phyloP scores from a whole-genome alignment of 2,888 invertebrate genomes.

The Steinernema carpocapsae region DNA sequence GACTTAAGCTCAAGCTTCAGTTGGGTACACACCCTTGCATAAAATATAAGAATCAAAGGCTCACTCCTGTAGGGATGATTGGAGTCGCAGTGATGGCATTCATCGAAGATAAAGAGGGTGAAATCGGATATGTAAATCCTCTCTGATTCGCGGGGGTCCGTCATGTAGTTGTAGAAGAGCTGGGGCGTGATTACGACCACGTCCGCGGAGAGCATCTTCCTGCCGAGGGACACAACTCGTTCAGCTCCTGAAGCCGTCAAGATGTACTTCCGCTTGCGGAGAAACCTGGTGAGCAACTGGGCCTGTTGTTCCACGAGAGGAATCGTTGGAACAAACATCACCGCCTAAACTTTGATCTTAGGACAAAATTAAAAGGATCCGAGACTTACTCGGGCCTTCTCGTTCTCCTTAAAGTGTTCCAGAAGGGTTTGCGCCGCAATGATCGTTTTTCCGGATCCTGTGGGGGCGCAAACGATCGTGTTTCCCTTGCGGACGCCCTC shows the following conservation, averaged over 20 bases:
- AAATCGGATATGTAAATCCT: constrained; percentile 54
- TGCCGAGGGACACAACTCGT: neutral
- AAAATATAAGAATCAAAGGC: no score
- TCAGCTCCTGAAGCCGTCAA: constrained; percentile 59
- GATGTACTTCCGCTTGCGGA: constrained; percentile 45
- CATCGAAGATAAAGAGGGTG: constrained; percentile 55
- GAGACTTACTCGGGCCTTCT: neutral
- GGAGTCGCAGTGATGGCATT: constrained; percentile 47
- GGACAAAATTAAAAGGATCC: neutral
- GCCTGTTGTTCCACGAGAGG: constrained; percentile 64
- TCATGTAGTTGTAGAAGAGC: constrained; percentile 47
- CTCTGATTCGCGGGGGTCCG: constrained; percentile 47
- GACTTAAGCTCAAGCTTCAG: no score
- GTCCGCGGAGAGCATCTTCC: constrained; percentile 4
- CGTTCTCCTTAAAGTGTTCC: constrained; percentile 43
- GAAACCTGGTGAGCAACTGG: constrained; percentile 47
- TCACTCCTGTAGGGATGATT: constrained; percentile 33
- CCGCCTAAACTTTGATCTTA: neutral
- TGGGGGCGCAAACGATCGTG: constrained; percentile 69
- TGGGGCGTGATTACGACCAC: constrained; percentile 20
- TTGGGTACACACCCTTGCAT: no score
- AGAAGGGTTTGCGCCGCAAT: constrained; percentile 63
- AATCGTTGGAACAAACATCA: constrained; percentile 64
- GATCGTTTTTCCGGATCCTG: constrained; percentile 69
- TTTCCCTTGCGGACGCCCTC: constrained; percentile 45